phyloP scores from a whole-genome alignment of 2,113 vertebrate species.

The Myotis davidii region DNA sequence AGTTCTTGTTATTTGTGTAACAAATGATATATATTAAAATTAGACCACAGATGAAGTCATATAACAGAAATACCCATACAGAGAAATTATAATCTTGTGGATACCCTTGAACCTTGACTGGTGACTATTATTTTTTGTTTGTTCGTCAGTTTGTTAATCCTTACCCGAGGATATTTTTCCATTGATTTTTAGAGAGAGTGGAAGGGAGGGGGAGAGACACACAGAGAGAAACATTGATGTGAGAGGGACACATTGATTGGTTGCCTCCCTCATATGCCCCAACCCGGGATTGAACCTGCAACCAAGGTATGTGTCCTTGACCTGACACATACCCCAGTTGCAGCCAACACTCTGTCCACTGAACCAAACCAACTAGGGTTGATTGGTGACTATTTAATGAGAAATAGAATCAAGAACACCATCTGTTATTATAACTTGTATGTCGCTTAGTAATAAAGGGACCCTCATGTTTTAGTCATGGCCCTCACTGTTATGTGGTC shows the following conservation, averaged over 20 bases:
- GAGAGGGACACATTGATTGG: too few species aligned
- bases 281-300: too few species aligned
- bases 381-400: not conserved
- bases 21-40: not conserved
- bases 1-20: slow-evolving; percentile 58
- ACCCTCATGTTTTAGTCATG: not conserved
- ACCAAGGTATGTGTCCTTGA: too few species aligned
- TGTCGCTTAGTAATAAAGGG: not conserved
- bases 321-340: too few species aligned
- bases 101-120: not conserved
- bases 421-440: not conserved
- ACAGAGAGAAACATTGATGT: too few species aligned
- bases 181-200: too few species aligned
- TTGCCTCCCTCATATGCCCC: too few species aligned
- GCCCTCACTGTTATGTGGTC: not conserved
- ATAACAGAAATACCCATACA: not conserved
- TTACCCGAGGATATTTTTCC: too few species aligned
- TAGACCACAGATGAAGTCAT: slow-evolving; percentile 5
- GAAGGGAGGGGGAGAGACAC: too few species aligned
- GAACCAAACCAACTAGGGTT: not conserved
- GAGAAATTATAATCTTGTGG: not conserved
- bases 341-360: too few species aligned
- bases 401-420: not conserved
- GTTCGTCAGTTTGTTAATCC: too few species aligned
- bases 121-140: not conserved